Evolutionary conservation across 2,888 invertebrate genomes (phyloP), one percentile per base, ranked within the genome.

Genomic region (Euplexia lucipara): DNA sequence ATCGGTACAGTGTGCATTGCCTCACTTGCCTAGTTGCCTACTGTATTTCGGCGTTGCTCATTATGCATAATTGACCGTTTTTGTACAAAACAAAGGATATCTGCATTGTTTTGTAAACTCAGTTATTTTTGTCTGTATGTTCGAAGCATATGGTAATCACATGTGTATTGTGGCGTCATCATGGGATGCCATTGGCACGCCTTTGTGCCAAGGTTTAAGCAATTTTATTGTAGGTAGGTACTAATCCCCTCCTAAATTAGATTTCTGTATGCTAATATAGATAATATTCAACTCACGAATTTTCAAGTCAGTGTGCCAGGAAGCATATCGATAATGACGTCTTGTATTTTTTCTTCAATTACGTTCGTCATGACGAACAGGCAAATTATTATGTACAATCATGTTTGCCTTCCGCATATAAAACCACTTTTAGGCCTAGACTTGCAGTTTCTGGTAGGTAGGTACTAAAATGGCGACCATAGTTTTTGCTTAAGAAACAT

Each of bases 131-230:
- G 45, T 68, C 32, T 14, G 32, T 35, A 14, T 45, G 22, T 35
- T 53, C 2, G 16, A 39, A 35, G 32, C 67, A 53, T 54, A 63
- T 57, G 45, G 53, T 64, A 59, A 61, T 51, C 32, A 58, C 60
- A 54, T 69, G 69, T 70, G 58, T 45, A 35, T 47, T 44, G 22
- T 62, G 65, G 41, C 52, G 57, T 60, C 64, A 70, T 63, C 12
- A 57, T 44, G 32, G 61, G 44, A 53, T 44, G 51, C 42, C 64
- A 67, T 79, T 81, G 79, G 57, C 78, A 73, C 69, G 67, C 22
- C 54, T 65, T 47, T 54, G 63, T 68, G 60, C 62, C 70, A 80
- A 78, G 70, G 70, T 60, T 62, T 22, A 30, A 53, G 41, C 37
- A 37, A 57, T 62, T 57, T 60, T 48, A 56, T 56, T 20, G 49